Percentiles rank a stretch among this genome's conserved stretches.
Evolutionary conservation across 92 coral and sea anemone genomes (phyloP).

Genomic region (Siderastrea radians): DNA sequence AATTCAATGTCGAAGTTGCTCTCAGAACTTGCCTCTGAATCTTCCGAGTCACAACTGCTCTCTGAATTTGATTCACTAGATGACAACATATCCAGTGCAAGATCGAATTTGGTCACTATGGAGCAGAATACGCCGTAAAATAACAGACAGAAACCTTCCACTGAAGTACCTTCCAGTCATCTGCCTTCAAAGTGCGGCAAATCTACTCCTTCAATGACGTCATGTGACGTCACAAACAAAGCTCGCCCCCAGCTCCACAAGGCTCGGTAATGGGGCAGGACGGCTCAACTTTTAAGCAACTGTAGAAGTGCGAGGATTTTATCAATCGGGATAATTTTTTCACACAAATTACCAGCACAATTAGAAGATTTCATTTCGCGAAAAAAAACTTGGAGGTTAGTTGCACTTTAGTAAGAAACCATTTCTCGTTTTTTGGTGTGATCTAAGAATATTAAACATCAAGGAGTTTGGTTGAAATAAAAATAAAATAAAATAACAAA

Average conservation of each 20-base stretch:
- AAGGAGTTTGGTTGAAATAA: too few relatives aligned
- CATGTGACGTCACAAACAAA: too few relatives aligned
- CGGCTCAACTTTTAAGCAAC: neutral
- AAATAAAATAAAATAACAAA: too few relatives aligned
- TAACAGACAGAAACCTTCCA: neutral
- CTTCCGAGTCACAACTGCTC: conserved; percentile 12
- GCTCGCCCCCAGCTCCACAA: conserved; percentile 10
- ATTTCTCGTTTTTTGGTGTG: too few relatives aligned
- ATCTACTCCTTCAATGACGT: neutral
- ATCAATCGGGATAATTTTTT: neutral
- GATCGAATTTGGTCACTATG: neutral
- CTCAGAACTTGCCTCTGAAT: conserved; percentile 18
- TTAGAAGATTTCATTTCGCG: neutral
- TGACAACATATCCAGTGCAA: neutral
- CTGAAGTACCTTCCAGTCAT: neutral
- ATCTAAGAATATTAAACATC: too few relatives aligned
- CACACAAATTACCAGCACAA: neutral
- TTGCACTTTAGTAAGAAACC: too few relatives aligned
- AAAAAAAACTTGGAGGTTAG: too few relatives aligned
- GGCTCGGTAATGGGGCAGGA: neutral
- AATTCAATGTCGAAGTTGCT: conserved; percentile 16
- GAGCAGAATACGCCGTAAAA: neutral
- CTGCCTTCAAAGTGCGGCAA: neutral
- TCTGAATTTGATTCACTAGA: conserved; percentile 3
- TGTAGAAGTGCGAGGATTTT: conserved; percentile 10